phyloP scores from a whole-genome alignment of 2,888 invertebrate genomes.

The Terebella lapidaria region DNA sequence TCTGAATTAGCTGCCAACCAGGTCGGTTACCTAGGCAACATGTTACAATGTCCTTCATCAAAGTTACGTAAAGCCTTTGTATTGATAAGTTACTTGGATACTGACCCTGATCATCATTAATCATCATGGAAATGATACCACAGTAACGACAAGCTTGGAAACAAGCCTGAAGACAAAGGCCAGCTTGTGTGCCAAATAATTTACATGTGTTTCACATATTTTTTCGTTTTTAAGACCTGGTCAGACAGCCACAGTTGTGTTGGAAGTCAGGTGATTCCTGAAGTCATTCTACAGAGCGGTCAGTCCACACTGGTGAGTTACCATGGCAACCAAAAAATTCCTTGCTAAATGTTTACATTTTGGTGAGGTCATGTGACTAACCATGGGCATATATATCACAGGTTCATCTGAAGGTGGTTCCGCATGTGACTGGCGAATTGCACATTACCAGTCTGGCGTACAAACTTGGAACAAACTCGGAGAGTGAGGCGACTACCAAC shows the following conservation, averaged over 20 bases:
- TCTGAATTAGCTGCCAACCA: background rate
- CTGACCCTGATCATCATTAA: too few relatives aligned
- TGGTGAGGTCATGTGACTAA: background rate
- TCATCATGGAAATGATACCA: too few relatives aligned
- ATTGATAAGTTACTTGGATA: too few relatives aligned
- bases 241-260: too few relatives aligned
- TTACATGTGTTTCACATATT: too few relatives aligned
- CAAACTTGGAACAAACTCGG: conserved; percentile 53
- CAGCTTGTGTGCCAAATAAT: too few relatives aligned
- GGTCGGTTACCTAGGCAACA: background rate
- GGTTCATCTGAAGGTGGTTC: conserved; percentile 69
- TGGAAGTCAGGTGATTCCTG: background rate
- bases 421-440: conserved; percentile 69
- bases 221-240: too few relatives aligned
- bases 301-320: conserved; percentile 7
- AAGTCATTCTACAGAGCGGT: conserved; percentile 2
- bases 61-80: background rate
- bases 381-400: conserved; percentile 21
- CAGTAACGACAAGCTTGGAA: too few relatives aligned
- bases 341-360: too few relatives aligned
- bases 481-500: background rate
- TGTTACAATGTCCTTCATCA: background rate
- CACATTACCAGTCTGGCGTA: conserved; percentile 71
- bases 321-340: too few relatives aligned
- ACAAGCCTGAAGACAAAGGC: too few relatives aligned